Percentiles rank a stretch among this genome's conserved stretches.
Evolutionary conservation across 2,113 vertebrate species (phyloP).

Genomic region (Cebus imitator): DNA sequence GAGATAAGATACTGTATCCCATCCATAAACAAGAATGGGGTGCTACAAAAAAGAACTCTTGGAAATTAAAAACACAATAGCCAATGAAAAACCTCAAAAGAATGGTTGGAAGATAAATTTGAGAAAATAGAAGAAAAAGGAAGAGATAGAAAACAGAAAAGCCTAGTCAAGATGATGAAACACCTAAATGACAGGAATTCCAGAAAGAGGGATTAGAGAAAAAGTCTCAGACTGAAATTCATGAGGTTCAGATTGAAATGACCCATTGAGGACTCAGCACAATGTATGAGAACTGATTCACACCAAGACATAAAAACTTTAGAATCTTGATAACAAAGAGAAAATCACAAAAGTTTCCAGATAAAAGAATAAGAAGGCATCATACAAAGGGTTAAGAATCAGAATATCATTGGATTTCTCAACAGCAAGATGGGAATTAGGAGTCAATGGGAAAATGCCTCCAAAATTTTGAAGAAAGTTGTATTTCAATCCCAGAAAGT

Average conservation of each 20-base stretch:
- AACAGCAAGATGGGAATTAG: neutral
- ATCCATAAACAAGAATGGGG: neutral
- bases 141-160: conserved; percentile 11
- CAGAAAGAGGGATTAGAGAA: neutral
- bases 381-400: neutral
- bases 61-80: conserved; percentile 1
- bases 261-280: neutral
- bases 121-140: conserved; percentile 11
- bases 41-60: neutral
- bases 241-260: neutral
- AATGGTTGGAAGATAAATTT: conserved; percentile 18
- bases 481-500: neutral
- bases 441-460: neutral
- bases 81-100: neutral
- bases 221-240: neutral
- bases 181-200: neutral
- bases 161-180: neutral
- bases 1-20: neutral
- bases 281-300: neutral
- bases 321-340: neutral
- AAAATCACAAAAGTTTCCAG: neutral
- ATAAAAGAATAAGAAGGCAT: neutral
- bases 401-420: neutral
- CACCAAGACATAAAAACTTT: neutral
- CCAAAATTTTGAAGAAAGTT: neutral